Percentiles rank a stretch among this genome's conserved stretches.
Evolutionary conservation across 2,113 vertebrate genomes (phyloP).

Genomic region (Mustela lutreola): DNA sequence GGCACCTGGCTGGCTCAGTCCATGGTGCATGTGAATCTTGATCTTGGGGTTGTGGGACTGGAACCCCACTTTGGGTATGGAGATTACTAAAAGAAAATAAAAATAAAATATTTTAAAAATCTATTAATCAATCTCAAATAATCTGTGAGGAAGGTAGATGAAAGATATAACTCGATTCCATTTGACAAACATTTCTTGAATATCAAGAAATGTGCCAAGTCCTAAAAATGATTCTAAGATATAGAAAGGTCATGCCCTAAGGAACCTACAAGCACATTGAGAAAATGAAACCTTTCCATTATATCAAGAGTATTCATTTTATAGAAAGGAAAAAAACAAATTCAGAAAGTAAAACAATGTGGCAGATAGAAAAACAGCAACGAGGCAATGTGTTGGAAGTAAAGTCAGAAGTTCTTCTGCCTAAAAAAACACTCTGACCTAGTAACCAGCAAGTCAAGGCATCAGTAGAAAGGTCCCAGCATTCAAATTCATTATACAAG

Average conservation of each 20-base stretch:
- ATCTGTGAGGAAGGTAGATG: background rate
- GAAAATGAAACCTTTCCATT: conserved; percentile 7
- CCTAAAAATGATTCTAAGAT: conserved; percentile 17
- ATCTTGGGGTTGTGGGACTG: background rate
- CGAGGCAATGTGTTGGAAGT: background rate
- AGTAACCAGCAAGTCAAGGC: background rate
- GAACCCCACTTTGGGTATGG: background rate
- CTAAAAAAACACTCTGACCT: background rate
- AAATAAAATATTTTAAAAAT: background rate
- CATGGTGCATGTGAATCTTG: background rate
- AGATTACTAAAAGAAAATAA: background rate
- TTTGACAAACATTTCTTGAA: background rate
- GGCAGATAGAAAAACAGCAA: background rate
- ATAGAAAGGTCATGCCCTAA: background rate
- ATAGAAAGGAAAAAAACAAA: background rate
- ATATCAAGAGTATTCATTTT: background rate
- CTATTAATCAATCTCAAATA: conserved; percentile 8
- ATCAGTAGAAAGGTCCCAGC: background rate
- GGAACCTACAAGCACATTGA: background rate
- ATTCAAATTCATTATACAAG: background rate
- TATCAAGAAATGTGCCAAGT: background rate
- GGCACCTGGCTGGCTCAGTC: background rate
- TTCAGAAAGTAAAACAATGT: background rate
- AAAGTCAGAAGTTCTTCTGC: background rate
- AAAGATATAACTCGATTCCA: background rate